Percentiles rank a stretch among this genome's conserved stretches.
Conservation (phyloP, 1,140 invertebrate species). For the Pseudomyrmex gracilis region DNA sequence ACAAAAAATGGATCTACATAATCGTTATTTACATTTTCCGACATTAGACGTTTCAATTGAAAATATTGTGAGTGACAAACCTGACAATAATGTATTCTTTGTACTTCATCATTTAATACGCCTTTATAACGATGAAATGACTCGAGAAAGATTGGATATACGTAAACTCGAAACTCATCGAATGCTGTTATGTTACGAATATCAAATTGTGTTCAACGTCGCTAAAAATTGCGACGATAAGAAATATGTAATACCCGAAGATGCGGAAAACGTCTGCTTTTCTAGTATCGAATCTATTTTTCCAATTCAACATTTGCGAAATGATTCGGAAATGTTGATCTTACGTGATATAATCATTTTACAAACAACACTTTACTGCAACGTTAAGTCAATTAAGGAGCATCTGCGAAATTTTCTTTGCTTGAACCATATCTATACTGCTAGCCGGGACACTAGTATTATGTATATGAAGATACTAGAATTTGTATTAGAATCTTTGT, state of each 20-base stretch:
- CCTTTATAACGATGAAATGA: conserved; percentile 57
- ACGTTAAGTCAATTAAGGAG: conserved; percentile 51
- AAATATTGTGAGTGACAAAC: conserved; percentile 30
- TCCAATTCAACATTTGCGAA: conserved; percentile 4
- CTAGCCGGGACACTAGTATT: conserved; percentile 29
- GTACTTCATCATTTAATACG: conserved; percentile 54
- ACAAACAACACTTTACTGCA: conserved; percentile 67
- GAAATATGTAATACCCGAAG: background rate
- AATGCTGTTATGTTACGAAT: conserved; percentile 73
- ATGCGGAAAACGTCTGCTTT: conserved; percentile 10
- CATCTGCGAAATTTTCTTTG: conserved; percentile 67
- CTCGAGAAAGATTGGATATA: conserved; percentile 34
- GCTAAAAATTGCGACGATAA: background rate
- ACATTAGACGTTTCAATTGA: conserved; percentile 67
- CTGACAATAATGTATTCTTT: conserved; percentile 37
- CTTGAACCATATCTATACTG: conserved; percentile 10
- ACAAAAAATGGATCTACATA: conserved; percentile 76
- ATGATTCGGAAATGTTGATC: conserved; percentile 49
- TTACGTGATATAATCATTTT: conserved; percentile 74
- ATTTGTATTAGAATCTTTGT: conserved; percentile 69
- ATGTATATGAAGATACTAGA: conserved; percentile 72
- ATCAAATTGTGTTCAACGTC: conserved; percentile 56
- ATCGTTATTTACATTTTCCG: conserved; percentile 67
- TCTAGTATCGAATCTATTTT: conserved; percentile 56
- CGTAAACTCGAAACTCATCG: conserved; percentile 67